Conservation (phyloP, 2,888 invertebrate genomes). For the Coenonympha glycerion region DNA sequence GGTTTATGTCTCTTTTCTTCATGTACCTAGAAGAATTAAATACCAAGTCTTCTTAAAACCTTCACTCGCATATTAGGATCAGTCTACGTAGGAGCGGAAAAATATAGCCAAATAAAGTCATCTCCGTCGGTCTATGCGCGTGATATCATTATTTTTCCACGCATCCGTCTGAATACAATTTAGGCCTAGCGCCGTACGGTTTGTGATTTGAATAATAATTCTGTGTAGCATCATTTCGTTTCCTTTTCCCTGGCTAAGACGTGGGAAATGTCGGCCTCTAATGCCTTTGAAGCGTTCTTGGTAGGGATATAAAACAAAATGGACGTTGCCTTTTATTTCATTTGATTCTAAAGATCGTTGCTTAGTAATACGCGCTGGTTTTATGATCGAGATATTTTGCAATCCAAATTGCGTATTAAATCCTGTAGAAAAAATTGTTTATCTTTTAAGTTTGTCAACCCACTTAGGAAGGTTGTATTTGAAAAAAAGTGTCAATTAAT, state of each 20-base stretch:
- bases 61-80: too few species aligned
- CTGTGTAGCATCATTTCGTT: constrained; percentile 68
- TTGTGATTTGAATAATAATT: constrained; percentile 75
- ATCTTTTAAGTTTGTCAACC: too few species aligned
- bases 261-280: constrained; percentile 69
- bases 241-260: constrained; percentile 64
- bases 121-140: constrained; percentile 30
- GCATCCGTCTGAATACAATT: constrained; percentile 69
- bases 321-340: constrained; percentile 4
- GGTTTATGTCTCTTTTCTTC: too few species aligned
- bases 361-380: constrained; percentile 3
- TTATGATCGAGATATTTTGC: not conserved
- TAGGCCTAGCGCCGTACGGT: constrained; percentile 63
- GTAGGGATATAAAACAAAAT: constrained; percentile 12
- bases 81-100: too few species aligned
- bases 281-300: constrained; percentile 46
- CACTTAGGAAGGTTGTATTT: too few species aligned
- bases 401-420: not conserved
- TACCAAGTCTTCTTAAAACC: too few species aligned
- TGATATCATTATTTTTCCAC: constrained; percentile 58
- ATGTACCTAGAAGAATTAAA: too few species aligned
- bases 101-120: constrained; percentile 20
- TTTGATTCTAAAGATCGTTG: constrained; percentile 7
- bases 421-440: too few species aligned
- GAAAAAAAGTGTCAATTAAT: too few species aligned